A percentile compares a stretch with the other conserved stretches of the same genome.
phyloP scores from a whole-genome alignment of 35 echinoderm and acorn worm genomes.

The Apostichopus parvimensis region DNA sequence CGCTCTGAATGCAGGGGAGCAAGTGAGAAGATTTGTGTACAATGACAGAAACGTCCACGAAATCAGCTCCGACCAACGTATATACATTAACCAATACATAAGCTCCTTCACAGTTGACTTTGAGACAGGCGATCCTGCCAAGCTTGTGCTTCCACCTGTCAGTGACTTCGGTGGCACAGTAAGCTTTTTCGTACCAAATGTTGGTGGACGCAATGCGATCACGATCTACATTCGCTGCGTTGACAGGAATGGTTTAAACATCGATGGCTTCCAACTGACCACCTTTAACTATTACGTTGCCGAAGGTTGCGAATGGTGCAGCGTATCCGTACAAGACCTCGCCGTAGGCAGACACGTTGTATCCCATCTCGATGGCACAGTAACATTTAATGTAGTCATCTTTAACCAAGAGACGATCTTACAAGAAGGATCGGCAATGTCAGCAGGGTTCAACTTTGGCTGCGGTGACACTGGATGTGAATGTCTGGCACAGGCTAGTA shows the following conservation, averaged over 20 bases:
- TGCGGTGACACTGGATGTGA: constrained; percentile 29
- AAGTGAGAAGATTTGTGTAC: constrained; percentile 15
- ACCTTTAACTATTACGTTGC: constrained; percentile 27
- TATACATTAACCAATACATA: constrained; percentile 29
- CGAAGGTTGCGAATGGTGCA: constrained; percentile 16
- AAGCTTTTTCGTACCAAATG: constrained; percentile 16
- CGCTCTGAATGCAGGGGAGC: constrained; percentile 29
- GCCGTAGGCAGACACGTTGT: constrained; percentile 5
- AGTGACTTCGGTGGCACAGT: constrained; percentile 17
- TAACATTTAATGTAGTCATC: constrained; percentile 5
- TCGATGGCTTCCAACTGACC: neutral
- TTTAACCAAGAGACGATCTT: constrained; percentile 1
- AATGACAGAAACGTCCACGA: constrained; percentile 17
- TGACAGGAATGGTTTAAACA: neutral
- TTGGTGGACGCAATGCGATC: neutral
- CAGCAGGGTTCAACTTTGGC: constrained; percentile 50
- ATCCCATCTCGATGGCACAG: neutral
- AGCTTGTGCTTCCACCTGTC: constrained; percentile 14
- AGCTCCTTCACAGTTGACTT: constrained; percentile 32
- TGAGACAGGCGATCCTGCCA: constrained; percentile 34
- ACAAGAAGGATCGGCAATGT: constrained; percentile 46
- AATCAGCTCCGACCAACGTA: constrained; percentile 23
- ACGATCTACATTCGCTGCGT: constrained; percentile 20
- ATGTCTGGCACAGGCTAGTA: neutral
- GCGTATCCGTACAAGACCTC: neutral